A percentile compares a stretch with the other conserved stretches of the same genome.
Conservation (phyloP, 2,113 vertebrate species). For the Amphiprion ocellaris region DNA sequence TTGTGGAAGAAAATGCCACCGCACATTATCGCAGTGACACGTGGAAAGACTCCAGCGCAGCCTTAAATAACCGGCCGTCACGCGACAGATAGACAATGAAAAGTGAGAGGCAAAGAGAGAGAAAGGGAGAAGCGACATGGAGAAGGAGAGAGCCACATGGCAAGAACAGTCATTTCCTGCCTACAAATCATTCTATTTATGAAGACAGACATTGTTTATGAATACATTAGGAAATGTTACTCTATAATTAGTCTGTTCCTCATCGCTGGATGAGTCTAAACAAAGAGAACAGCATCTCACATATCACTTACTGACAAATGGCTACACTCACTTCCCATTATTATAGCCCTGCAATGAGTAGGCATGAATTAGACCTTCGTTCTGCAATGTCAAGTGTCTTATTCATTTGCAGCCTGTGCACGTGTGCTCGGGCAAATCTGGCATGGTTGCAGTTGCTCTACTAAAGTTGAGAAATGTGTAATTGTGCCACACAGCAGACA, state of each 20-base stretch:
- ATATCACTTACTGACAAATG: slow-evolving; percentile 63
- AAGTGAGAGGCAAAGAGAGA: slow-evolving; percentile 28
- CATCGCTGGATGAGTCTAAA: slow-evolving; percentile 61
- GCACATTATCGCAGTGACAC: slow-evolving; percentile 59
- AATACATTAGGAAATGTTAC: slow-evolving; percentile 62
- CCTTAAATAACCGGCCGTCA: slow-evolving; percentile 57
- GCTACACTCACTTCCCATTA: slow-evolving; percentile 35
- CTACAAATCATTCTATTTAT: slow-evolving; percentile 60
- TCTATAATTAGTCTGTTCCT: slow-evolving; percentile 72
- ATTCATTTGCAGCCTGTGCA: slow-evolving; percentile 18
- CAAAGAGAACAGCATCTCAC: slow-evolving; percentile 51
- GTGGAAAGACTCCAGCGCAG: slow-evolving; percentile 38
- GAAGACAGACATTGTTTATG: slow-evolving; percentile 65
- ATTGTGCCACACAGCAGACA: slow-evolving; percentile 39
- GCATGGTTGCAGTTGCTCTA: neutral
- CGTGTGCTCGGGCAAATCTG: slow-evolving; percentile 21
- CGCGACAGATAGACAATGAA: slow-evolving; percentile 32
- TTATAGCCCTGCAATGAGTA: slow-evolving; percentile 47
- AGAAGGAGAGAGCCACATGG: slow-evolving; percentile 33
- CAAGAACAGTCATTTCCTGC: slow-evolving; percentile 41
- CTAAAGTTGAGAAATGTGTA: slow-evolving; percentile 21
- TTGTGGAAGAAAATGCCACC: slow-evolving; percentile 44
- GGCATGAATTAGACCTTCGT: slow-evolving; percentile 46
- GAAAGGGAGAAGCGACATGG: slow-evolving; percentile 5
- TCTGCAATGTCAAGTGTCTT: slow-evolving; percentile 43